Conservation (phyloP, 2,113 vertebrate genomes). For the Labeo rohita region DNA sequence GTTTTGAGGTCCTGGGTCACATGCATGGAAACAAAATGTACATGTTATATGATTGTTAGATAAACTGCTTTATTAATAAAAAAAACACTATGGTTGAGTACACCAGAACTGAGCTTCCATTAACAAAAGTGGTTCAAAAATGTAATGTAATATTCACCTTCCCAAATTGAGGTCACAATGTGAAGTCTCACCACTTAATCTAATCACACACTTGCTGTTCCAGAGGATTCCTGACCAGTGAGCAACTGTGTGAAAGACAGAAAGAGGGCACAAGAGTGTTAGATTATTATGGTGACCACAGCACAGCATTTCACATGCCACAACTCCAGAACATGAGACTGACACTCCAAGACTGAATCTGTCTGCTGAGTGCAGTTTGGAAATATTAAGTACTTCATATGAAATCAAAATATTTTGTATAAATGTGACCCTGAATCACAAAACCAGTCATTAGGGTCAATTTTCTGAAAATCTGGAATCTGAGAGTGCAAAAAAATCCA, state of each 20-base stretch:
- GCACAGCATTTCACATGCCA: not conserved
- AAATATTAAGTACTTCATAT: not conserved
- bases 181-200: not conserved
- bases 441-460: no score
- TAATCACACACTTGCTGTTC: conserved; percentile 21
- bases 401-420: not conserved
- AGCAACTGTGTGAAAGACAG: not conserved
- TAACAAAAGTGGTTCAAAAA: not conserved
- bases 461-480: no score
- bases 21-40: no score
- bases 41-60: not conserved
- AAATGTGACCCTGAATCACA: no score
- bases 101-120: not conserved
- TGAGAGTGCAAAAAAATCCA: no score
- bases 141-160: not conserved
- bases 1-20: no score
- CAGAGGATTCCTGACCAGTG: conserved; percentile 3
- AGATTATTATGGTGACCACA: not conserved
- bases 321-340: not conserved
- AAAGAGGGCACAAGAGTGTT: not conserved
- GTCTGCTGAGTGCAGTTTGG: not conserved
- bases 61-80: not conserved
- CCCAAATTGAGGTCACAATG: not conserved
- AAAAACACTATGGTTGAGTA: not conserved
- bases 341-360: not conserved